These are phyloP conservation scores for Ophioderma brevispina DNA, from an alignment of 35 echinoderm and acorn worm genomes.

Conservation along the genomic window DNA sequence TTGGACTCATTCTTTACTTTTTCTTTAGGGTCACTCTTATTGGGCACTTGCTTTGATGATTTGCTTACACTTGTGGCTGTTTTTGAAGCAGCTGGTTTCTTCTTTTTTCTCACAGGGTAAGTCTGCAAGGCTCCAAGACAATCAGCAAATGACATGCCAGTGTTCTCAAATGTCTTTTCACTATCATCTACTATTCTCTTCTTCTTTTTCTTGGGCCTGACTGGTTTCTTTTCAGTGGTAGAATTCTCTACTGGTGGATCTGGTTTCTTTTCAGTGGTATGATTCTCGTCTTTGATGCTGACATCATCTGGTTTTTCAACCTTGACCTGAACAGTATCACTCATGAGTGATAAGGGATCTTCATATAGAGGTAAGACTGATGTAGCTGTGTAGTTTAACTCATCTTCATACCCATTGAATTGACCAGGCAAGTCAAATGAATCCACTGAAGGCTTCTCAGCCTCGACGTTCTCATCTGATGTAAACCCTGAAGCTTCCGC, in stretches of 20 bases:
- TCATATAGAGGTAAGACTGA: not conserved
- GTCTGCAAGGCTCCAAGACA: conserved; percentile 30
- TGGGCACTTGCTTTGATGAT: no score
- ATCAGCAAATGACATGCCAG: conserved; percentile 70
- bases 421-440: no score
- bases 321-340: no score
- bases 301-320: no score
- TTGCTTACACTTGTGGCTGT: no score
- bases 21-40: not conserved
- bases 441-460: no score
- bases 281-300: no score
- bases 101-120: conserved; percentile 14
- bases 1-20: not conserved
- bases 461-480: no score
- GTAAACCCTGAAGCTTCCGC: no score
- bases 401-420: no score
- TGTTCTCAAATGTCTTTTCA: conserved; percentile 32
- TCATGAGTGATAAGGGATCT: no score
- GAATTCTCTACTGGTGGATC: not conserved
- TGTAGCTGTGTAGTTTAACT: no score
- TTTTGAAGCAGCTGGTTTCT: not conserved
- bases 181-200: not conserved
- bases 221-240: not conserved
- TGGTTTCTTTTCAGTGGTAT: not conserved
- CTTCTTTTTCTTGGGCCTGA: conserved; percentile 12